These are phyloP conservation scores for Apteryx mantelli DNA, from an alignment of 2,113 vertebrate species.

Conservation along the genomic window DNA sequence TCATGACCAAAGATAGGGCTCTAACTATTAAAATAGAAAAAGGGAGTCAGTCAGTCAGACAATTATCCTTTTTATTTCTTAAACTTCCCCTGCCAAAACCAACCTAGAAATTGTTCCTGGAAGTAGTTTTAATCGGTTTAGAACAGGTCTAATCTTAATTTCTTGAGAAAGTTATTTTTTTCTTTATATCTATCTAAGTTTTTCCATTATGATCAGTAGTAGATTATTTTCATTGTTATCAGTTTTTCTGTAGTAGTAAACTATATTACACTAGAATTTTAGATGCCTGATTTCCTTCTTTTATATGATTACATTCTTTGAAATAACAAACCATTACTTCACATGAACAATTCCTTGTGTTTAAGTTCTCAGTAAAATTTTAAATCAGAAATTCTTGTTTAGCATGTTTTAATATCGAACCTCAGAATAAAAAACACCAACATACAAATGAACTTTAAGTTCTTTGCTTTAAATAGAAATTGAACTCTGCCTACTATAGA, in stretches of 20 bases:
- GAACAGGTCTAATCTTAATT: background rate
- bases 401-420: background rate
- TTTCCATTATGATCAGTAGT: background rate
- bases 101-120: background rate
- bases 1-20: background rate
- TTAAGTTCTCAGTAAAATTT: background rate
- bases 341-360: background rate
- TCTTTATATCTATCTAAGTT: background rate
- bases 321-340: background rate
- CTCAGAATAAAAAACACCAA: background rate
- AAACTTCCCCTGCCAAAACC: accelerated
- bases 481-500: constrained; percentile 31
- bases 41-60: background rate
- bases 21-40: background rate
- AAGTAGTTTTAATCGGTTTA: background rate
- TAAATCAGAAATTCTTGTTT: background rate
- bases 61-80: background rate
- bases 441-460: background rate
- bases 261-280: background rate
- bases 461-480: constrained; percentile 49
- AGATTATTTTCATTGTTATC: background rate
- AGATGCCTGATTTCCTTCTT: background rate
- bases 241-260: background rate
- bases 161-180: background rate
- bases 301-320: background rate